Conservation (phyloP, 2,888 invertebrate genomes). For the Nemurella pictetii region DNA sequence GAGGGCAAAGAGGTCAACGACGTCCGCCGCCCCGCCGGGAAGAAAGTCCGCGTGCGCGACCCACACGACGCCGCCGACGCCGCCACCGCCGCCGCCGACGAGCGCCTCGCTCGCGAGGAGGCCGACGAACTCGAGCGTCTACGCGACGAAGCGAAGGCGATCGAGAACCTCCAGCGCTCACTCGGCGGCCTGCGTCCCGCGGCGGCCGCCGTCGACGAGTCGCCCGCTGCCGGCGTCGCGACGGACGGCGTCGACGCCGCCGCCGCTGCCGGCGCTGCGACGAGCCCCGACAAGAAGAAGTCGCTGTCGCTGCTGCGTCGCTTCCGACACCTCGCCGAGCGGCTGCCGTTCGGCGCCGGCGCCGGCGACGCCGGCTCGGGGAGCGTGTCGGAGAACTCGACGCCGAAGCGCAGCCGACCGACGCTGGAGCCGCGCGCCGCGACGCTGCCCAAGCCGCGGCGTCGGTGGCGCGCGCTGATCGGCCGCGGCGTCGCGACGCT, state of each 20-base stretch:
- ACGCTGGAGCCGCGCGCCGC: constrained; percentile 48
- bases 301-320: constrained; percentile 54
- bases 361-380: constrained; percentile 53
- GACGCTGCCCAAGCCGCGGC: constrained; percentile 50
- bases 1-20: constrained; percentile 46
- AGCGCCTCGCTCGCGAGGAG: constrained; percentile 42
- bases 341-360: constrained; percentile 53
- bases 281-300: constrained; percentile 46
- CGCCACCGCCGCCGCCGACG: constrained; percentile 36
- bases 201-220: not conserved
- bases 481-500: constrained; percentile 19
- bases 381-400: constrained; percentile 19
- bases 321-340: constrained; percentile 59
- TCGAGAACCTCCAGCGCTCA: constrained; percentile 21
- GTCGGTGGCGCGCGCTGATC: constrained; percentile 51
- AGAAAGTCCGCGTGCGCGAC: constrained; percentile 46
- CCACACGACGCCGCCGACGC: constrained; percentile 38
- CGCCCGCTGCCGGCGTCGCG: not conserved
- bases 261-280: not conserved
- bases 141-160: constrained; percentile 41
- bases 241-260: not conserved
- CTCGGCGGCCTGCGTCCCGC: constrained; percentile 11
- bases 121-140: constrained; percentile 44
- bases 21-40: constrained; percentile 52
- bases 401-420: constrained; percentile 39